Conservation (phyloP, 1,140 invertebrate genomes). For the Batillaria attramentaria region DNA sequence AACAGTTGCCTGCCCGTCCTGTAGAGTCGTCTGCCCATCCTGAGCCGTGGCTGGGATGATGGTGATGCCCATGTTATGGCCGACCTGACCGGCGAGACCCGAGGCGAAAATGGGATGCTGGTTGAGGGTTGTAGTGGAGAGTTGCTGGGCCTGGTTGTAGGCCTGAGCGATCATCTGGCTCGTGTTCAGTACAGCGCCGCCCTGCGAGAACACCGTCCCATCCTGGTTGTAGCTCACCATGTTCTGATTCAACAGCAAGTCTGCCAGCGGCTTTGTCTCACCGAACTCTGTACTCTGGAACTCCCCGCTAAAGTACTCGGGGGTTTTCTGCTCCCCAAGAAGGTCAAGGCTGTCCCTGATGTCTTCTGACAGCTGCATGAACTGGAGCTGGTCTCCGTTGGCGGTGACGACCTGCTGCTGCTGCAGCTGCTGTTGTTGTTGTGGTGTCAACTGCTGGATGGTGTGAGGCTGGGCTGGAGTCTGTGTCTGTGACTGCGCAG, state of each 20-base stretch:
- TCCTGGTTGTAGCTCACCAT: constrained; percentile 42
- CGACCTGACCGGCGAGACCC: constrained; percentile 25
- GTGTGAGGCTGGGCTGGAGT: constrained; percentile 19
- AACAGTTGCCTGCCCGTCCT: constrained; percentile 28
- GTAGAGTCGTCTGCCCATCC: constrained; percentile 28
- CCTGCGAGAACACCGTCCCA: constrained; percentile 33
- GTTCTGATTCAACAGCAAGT: constrained; percentile 38
- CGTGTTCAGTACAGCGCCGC: constrained; percentile 23
- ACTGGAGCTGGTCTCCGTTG: constrained; percentile 29
- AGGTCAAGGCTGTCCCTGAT: constrained; percentile 42
- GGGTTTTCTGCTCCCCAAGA: constrained; percentile 25
- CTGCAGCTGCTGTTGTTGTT: constrained; percentile 30
- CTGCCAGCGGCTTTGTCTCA: constrained; percentile 41
- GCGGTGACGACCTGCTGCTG: constrained; percentile 14
- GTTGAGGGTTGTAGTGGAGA: constrained; percentile 36
- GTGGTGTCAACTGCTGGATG: constrained; percentile 27
- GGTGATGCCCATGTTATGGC: constrained; percentile 34
- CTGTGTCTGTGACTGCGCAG: neutral
- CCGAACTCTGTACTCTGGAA: constrained; percentile 36
- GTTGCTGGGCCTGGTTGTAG: constrained; percentile 44
- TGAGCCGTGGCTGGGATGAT: constrained; percentile 19
- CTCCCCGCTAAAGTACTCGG: constrained; percentile 35
- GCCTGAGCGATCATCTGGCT: constrained; percentile 47
- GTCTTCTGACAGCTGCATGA: constrained; percentile 38
- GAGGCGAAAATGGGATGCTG: constrained; percentile 31